Evolutionary conservation across 1,140 invertebrate species (phyloP), one percentile per base, ranked within the genome.

Genomic region (Lepidostoma basale): DNA sequence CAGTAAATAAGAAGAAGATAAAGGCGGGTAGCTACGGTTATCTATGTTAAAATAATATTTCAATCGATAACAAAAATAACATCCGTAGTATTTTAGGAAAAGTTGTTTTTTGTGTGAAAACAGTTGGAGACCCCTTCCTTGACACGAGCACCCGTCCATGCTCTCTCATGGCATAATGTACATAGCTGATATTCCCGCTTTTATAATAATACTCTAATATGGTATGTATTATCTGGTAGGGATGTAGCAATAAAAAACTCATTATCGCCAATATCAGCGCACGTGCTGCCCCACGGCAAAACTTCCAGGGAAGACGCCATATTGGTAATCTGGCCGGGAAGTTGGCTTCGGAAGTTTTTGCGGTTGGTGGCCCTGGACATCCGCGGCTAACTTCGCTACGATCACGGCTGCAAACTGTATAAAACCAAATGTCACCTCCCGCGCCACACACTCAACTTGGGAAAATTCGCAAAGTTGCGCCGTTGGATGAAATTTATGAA

Each of bases 161-260:
- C 26, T 44, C 47, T 52, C 59, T 26, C 16, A 42, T 49, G 30
- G 49, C 62, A 68, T 72, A 68, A 72, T 68, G 70, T 72, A 72
- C 59, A 40, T 52, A 36, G 60, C 69, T 65, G 65, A 63, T 68
- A 68, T 68, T 72, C 62, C 67, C 66, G 56, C 62, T 68, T 66
- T 68, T 68, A 72, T 72, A 68, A 72, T 72, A 72, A 71, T 71
- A 71, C 66, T 71, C 49, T 72, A 68, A 72, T 72, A 72, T 68
- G 66, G 66, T 72, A 72, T 72, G 70, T 66, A 72, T 72, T 72
- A 72, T 72, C 70, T 68, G 67, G 66, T 67, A 62, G 66, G 56
- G 70, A 68, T 68, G 70, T 59, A 33, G 66, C 66, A 54, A 72
- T 72, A 72, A 72, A 72, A 72, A 72, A 39, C 66, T 72, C 70